Evolutionary conservation across 2,113 vertebrate species (phyloP), one percentile per base, ranked within the genome.

Genomic region (Ellobius talpinus): DNA sequence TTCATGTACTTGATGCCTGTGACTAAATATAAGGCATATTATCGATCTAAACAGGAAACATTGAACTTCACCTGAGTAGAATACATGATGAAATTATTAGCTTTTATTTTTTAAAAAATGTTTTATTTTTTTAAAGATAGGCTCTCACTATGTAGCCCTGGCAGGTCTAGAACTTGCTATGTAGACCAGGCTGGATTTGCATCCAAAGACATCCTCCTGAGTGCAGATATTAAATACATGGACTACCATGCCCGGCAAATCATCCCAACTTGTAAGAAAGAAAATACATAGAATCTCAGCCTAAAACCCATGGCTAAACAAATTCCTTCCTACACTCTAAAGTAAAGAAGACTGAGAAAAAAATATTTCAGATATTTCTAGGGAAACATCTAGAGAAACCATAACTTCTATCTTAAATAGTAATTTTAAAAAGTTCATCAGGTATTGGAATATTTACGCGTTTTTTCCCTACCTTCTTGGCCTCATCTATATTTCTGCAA

Each of bases 51-150:
- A 87, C 33, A 47, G 84, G 31, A 87, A 87, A 39, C 52, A 81
- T 8, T 70, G 29, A 86, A 90, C 52, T 72, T 52, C 21, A 61
- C 14, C 12, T 82, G 45, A 91, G 23, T 45, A 52, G 55, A 86
- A n/a, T 33, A 21, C 1, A 33, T 45, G 55, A 90, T n/a, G 33
- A 14, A n/a, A 39, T 81, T n/a, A n/a, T 90, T 68, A 68, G n/a
- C 31, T 42, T 93, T 95, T 85, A 93, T n/a, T 58, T 58, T 58
- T 5, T 5, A 47, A 47, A 47, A 97, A 93, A 87, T 81, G 45
- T 52, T 93, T 63, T 19, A 52, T 79, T 52, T 52, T n/a, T 52
- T 79, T 81, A 81, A 58, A 58, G 36, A n/a, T 9, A 81, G 52
- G 33, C 23, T n/a, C 19, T 81, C 33, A 23, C 50, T 58, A n/a